phyloP scores from a whole-genome alignment of 2,797 vertebrate genomes.

The Poeciliopsis presidionis region DNA sequence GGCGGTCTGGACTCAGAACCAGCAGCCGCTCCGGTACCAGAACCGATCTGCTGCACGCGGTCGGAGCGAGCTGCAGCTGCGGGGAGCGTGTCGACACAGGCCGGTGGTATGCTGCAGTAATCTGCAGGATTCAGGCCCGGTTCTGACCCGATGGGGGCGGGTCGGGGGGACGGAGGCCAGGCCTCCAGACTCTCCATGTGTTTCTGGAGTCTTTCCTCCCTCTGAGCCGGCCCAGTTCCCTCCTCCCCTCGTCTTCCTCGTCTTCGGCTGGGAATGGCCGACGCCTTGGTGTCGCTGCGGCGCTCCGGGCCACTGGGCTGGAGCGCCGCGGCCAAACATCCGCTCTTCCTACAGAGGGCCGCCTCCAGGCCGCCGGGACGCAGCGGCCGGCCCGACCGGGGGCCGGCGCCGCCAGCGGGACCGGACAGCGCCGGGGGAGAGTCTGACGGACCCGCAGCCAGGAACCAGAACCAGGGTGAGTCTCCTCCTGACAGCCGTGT shows the following conservation, averaged over 20 bases:
- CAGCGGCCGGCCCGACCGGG: constrained; percentile 51
- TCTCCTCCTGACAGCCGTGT: constrained; percentile 8
- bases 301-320: constrained; percentile 71
- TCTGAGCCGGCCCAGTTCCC: constrained; percentile 55
- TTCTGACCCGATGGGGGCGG: not conserved
- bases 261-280: constrained; percentile 71
- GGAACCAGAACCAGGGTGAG: constrained; percentile 67
- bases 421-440: constrained; percentile 27
- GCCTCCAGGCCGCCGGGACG: constrained; percentile 69
- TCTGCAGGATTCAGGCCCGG: not conserved
- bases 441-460: constrained; percentile 46
- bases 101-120: not conserved
- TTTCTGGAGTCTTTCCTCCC: constrained; percentile 57
- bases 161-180: constrained; percentile 28
- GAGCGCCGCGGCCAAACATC: constrained; percentile 72
- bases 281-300: constrained; percentile 73
- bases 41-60: no score
- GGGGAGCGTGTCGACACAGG: not conserved
- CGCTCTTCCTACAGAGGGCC: constrained; percentile 76
- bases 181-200: constrained; percentile 69
- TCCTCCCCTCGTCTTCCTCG: constrained; percentile 35
- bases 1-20: no score
- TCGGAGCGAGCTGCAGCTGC: not conserved
- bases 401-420: constrained; percentile 22
- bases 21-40: no score